A percentile compares a stretch with the other conserved stretches of the same genome.
Conservation (phyloP, 64 coral and sea anemone species). For the Platygyra sinensis region DNA sequence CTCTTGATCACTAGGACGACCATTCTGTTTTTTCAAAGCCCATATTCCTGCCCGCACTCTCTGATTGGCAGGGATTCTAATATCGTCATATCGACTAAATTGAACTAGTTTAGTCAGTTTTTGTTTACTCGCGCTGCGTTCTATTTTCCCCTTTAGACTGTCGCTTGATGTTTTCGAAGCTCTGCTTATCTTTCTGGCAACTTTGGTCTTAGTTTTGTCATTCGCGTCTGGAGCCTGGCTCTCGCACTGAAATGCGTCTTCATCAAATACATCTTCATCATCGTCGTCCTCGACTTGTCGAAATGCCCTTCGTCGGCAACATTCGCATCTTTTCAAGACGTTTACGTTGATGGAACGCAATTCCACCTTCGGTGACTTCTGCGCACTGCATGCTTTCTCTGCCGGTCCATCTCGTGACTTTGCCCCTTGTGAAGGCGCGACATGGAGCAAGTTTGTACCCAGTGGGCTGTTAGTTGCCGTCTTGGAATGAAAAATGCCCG, state of each 20-base stretch:
- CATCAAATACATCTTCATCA: slow-evolving; percentile 3
- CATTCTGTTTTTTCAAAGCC: slow-evolving; percentile 43
- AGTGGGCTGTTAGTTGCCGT: not conserved
- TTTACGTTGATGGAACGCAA: slow-evolving; percentile 52
- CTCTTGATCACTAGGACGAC: not conserved
- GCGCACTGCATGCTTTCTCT: not conserved
- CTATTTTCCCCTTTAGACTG: not conserved
- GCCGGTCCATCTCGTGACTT: not conserved
- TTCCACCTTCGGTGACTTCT: slow-evolving; percentile 8
- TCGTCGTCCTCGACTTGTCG: slow-evolving; percentile 5
- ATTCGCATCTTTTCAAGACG: slow-evolving; percentile 65
- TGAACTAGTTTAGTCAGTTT: slow-evolving; percentile 9
- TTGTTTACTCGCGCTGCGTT: not conserved
- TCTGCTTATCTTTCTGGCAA: not conserved
- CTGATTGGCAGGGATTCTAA: slow-evolving; percentile 7
- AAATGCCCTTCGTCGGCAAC: slow-evolving; percentile 54
- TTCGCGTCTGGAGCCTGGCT: not conserved
- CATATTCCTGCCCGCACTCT: slow-evolving; percentile 20
- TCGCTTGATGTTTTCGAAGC: not conserved
- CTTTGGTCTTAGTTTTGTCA: not conserved
- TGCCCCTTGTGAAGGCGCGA: not conserved
- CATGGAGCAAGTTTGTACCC: not conserved
- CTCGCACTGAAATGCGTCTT: slow-evolving; percentile 23
- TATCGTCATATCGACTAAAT: slow-evolving; percentile 16
- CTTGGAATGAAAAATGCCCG: slow-evolving; percentile 38